Conservation (phyloP, 2,888 invertebrate species). For the Hecatera dysodea region DNA sequence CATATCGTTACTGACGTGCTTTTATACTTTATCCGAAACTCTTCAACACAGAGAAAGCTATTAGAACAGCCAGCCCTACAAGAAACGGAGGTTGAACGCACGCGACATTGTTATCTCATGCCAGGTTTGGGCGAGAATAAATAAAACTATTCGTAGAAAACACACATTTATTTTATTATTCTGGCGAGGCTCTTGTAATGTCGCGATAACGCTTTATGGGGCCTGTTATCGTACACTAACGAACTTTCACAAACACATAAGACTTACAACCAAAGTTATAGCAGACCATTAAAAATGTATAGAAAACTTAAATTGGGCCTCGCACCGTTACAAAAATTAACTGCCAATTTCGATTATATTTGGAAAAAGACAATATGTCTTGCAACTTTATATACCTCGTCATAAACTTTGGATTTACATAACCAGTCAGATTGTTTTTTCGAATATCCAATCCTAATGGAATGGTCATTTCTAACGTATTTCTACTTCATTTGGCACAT, state of each 20-base stretch:
- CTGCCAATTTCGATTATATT: constrained; percentile 43
- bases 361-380: constrained; percentile 52
- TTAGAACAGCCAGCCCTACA: constrained; percentile 60
- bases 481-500: constrained; percentile 70
- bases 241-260: constrained; percentile 76
- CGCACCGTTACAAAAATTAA: constrained; percentile 43
- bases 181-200: constrained; percentile 80
- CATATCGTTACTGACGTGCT: not conserved
- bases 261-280: constrained; percentile 40
- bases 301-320: constrained; percentile 30
- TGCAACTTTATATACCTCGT: constrained; percentile 51
- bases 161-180: constrained; percentile 88
- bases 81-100: constrained; percentile 79
- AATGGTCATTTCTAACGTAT: constrained; percentile 64
- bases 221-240: constrained; percentile 84
- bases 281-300: constrained; percentile 42
- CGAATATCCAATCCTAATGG: constrained; percentile 69
- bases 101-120: constrained; percentile 88
- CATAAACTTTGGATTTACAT: constrained; percentile 71
- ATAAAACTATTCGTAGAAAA: constrained; percentile 89
- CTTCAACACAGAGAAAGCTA: constrained; percentile 5
- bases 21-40: not conserved
- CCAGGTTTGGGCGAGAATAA: constrained; percentile 87
- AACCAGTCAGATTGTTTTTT: constrained; percentile 70
- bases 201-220: constrained; percentile 87